A percentile compares a stretch with the other conserved stretches of the same genome.
These are phyloP conservation scores for Darevskia mixta DNA, from an alignment of 2,797 vertebrate species.

Conservation along the genomic window DNA sequence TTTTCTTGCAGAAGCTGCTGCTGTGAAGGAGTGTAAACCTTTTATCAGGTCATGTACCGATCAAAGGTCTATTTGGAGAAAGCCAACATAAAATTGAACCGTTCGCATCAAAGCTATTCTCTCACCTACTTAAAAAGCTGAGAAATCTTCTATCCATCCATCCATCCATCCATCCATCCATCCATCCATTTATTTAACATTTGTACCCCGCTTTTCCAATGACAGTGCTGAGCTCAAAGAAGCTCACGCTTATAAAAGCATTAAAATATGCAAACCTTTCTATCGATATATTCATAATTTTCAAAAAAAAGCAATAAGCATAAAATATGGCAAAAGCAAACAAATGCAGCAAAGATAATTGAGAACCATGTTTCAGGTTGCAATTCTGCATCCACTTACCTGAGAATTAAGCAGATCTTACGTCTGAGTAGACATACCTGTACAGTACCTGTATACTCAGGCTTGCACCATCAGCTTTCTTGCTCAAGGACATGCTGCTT, in stretches of 20 bases:
- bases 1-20: not conserved
- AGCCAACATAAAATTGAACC: not conserved
- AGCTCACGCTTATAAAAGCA: not conserved
- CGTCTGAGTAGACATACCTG: not conserved
- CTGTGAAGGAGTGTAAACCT: not conserved
- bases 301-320: not conserved
- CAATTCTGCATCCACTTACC: too few species aligned
- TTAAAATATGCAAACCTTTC: not conserved
- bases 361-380: too few species aligned
- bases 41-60: not conserved
- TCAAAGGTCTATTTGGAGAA: conserved; percentile 4
- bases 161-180: too few species aligned
- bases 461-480: not conserved
- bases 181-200: too few species aligned
- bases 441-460: not conserved
- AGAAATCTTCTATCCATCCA: not conserved
- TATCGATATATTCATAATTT: too few species aligned
- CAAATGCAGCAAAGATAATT: too few species aligned
- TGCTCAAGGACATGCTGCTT: not conserved
- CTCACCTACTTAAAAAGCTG: not conserved
- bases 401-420: not conserved
- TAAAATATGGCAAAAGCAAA: too few species aligned
- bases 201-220: too few species aligned
- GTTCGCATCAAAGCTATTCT: conserved; percentile 5
- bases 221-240: too few species aligned